Evolutionary conservation across 2,113 vertebrate genomes (phyloP), one percentile per base, ranked within the genome.

Genomic region (Malurus elegans): DNA sequence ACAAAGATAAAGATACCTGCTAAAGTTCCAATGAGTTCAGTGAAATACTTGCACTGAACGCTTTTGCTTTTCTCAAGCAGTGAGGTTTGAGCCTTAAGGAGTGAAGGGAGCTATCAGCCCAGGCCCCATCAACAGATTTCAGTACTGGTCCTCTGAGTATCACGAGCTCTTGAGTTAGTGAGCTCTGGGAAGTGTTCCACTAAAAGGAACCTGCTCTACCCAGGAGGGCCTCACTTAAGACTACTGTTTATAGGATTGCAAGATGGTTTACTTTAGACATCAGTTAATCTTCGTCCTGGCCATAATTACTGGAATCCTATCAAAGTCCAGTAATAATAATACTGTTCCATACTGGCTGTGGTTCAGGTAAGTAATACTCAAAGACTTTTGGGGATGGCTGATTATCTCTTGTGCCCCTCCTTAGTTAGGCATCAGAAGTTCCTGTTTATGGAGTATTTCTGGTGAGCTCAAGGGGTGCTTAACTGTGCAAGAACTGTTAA

Each of bases 131-230:
- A 32, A 44, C 32, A 44, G 14, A 26, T 45, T 58, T 24, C 9
- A 4, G 32, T 32, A 36, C 10, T 21, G 26, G 18, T 51, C 21
- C 21, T 28, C 20, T 31, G 32, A 51, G 36, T 29, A 45, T 29
- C 2, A 2, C 26, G 4, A 19, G 50, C 44, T 24, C 42, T 50
- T 0, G 0, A 57, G 44, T 0, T 50, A 31, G 23, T 73, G 32
- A 73, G 44, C 60, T 66, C 36, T 32, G 44, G 28, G 10, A 72
- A 57, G 9, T 50, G 18, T 36, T 51, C 15, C 23, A 23, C 36
- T 32, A 36, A 29, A 15, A 58, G 23, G 32, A 9, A 8, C 23
- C 23, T 1, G 1, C 32, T 53, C 21, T 45, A n/a, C 23, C 9
- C 23, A 58, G 32, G 8, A 80, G 18, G 31, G 14, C 14, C 32